Conservation (phyloP, 2,888 invertebrate genomes). For the Leucophenga maculata region DNA sequence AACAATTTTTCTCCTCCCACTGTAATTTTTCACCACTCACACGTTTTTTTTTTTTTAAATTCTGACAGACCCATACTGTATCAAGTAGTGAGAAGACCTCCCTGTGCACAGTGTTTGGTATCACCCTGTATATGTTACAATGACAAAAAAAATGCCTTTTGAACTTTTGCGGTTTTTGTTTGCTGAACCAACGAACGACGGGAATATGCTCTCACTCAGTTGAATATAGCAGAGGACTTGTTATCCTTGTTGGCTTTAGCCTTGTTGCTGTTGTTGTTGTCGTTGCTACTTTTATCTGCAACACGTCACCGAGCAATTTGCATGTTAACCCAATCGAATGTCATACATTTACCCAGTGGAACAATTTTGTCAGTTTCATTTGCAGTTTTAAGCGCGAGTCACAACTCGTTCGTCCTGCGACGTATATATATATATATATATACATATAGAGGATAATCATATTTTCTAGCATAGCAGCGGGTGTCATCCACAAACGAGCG, state of each 20-base stretch:
- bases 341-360: conserved; percentile 18
- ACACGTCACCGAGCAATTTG: conserved; percentile 20
- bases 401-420: no score
- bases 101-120: no score
- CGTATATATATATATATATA: no score
- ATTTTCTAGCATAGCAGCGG: background rate
- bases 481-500: no score
- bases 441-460: conserved; percentile 1
- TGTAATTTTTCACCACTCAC: no score
- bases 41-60: no score
- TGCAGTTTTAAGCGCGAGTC: background rate
- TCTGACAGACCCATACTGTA: no score
- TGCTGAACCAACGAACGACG: background rate
- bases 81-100: no score
- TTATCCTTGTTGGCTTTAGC: background rate
- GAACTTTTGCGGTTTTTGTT: conserved; percentile 2
- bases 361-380: background rate
- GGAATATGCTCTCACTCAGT: background rate
- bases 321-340: conserved; percentile 20
- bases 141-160: background rate
- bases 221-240: background rate
- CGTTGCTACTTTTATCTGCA: conserved; percentile 13
- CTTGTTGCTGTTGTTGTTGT: background rate
- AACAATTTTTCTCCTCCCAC: no score
- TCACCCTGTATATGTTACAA: no score